Evolutionary conservation across 2,113 vertebrate genomes (phyloP).

Genomic region (Megaceryle torquata): DNA sequence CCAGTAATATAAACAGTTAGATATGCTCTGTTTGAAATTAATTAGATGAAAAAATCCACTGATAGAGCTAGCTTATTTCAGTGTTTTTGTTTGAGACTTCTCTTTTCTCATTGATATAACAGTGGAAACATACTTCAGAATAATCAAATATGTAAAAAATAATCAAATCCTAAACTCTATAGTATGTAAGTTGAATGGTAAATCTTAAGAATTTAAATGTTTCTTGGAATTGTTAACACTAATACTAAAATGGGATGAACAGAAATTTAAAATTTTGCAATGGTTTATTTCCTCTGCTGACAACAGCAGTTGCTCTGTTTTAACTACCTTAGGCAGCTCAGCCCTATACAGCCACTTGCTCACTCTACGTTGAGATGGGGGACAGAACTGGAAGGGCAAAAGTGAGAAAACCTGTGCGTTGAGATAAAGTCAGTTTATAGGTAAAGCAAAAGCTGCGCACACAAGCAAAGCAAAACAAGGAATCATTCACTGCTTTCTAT

Average conservation of each 20-base stretch:
- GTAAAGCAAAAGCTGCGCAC: neutral
- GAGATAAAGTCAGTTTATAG: neutral
- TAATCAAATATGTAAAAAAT: neutral
- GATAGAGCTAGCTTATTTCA: neutral
- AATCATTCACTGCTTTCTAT: neutral
- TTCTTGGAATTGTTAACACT: neutral
- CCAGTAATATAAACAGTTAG: neutral
- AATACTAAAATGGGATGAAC: neutral
- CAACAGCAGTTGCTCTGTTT: neutral
- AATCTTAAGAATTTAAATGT: neutral
- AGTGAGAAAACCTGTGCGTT: neutral
- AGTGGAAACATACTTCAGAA: neutral
- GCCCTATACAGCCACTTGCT: accelerated
- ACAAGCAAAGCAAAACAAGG: neutral
- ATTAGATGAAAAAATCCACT: neutral
- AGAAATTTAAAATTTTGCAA: neutral
- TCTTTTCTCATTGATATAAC: neutral
- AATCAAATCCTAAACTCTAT: neutral
- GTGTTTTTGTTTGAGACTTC: neutral
- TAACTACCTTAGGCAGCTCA: neutral
- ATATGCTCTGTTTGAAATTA: neutral
- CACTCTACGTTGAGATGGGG: accelerated
- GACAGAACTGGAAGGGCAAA: neutral
- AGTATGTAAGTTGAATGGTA: neutral
- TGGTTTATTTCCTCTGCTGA: neutral